Percentiles rank a stretch among this genome's conserved stretches.
Conservation (phyloP, 2,888 invertebrate species). For the Epicampocera succincta region DNA sequence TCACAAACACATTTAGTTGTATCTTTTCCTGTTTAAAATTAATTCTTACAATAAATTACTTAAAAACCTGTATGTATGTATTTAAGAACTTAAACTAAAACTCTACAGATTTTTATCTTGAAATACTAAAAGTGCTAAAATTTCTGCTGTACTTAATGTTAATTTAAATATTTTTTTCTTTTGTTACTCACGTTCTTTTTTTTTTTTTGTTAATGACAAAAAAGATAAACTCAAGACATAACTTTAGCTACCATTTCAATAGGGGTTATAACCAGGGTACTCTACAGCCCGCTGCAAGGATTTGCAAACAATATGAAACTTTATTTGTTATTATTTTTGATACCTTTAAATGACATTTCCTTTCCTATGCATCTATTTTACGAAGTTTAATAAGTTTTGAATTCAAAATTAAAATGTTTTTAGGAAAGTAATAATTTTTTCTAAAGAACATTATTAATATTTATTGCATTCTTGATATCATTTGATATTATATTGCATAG, state of each 20-base stretch:
- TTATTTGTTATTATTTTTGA: neutral
- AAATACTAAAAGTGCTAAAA: neutral
- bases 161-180: constrained; percentile 39
- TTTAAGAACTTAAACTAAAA: neutral
- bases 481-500: no score
- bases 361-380: no score
- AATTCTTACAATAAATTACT: neutral
- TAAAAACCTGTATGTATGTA: neutral
- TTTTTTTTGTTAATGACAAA: constrained; percentile 4
- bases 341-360: no score
- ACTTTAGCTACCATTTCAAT: neutral
- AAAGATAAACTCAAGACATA: constrained; percentile 28
- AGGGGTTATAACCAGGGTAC: neutral
- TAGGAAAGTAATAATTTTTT: no score
- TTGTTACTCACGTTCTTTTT: constrained; percentile 25
- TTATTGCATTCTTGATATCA: no score
- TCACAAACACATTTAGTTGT: neutral
- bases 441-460: no score
- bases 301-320: neutral
- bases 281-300: neutral
- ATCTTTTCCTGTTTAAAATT: neutral
- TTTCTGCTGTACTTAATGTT: constrained; percentile 26
- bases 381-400: no score
- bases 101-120: constrained; percentile 35
- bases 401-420: no score